These are phyloP conservation scores for Noctilio leporinus DNA, from an alignment of 2,113 vertebrate genomes.

Conservation along the genomic window DNA sequence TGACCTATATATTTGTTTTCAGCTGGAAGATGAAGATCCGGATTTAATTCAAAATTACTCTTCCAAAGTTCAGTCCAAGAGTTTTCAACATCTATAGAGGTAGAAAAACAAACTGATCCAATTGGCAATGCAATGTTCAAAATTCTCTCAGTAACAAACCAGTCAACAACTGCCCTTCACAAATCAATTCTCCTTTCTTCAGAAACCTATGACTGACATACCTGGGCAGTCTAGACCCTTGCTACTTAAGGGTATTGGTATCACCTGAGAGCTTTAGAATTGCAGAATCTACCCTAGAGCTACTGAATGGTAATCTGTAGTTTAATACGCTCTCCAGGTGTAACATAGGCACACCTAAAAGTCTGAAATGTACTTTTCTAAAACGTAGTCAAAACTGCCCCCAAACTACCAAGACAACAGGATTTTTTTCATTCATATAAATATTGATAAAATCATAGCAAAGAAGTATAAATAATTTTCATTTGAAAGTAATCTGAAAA, in stretches of 20 bases:
- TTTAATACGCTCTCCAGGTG: not conserved
- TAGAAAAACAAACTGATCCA: conserved; percentile 4
- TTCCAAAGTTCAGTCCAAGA: conserved; percentile 89
- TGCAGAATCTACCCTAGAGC: not conserved
- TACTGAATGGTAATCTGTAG: not conserved
- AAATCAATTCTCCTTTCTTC: not conserved
- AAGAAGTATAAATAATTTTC: conserved; percentile 24
- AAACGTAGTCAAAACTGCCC: conserved; percentile 1
- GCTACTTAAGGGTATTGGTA: not conserved
- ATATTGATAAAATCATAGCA: not conserved
- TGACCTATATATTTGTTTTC: conserved; percentile 97
- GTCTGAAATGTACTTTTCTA: not conserved
- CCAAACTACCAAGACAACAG: not conserved
- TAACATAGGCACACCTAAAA: not conserved
- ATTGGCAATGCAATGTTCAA: not conserved
- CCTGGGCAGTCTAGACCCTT: not conserved
- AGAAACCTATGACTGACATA: not conserved
- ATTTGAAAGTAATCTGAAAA: conserved; percentile 38
- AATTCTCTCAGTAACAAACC: conserved; percentile 34
- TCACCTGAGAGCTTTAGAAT: not conserved
- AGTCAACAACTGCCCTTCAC: not conserved
- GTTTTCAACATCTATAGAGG: conserved; percentile 84
- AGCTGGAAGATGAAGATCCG: conserved; percentile 90
- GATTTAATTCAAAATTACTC: conserved; percentile 85
- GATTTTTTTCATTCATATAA: conserved; percentile 1